phyloP scores from a whole-genome alignment of 2,888 invertebrate genomes.

The Cantharis rustica region DNA sequence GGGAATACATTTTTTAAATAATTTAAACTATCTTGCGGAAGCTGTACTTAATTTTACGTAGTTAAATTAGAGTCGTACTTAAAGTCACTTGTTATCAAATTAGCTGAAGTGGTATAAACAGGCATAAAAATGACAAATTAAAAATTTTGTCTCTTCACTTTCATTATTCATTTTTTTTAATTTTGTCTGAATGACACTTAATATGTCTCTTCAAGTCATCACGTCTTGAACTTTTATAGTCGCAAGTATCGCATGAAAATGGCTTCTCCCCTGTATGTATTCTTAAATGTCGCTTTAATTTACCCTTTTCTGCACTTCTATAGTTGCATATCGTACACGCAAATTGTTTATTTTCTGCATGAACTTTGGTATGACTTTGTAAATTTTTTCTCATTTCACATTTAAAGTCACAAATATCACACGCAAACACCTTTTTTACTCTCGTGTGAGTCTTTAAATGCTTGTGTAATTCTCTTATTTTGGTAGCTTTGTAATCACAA shows the following conservation, averaged over 20 bases:
- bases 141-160: neutral
- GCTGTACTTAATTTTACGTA: too few species aligned
- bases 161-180: neutral
- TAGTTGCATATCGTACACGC: neutral
- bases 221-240: neutral
- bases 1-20: too few species aligned
- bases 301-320: neutral
- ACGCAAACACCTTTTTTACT: neutral
- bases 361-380: neutral
- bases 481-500: neutral
- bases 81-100: too few species aligned
- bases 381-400: neutral
- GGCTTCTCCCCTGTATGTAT: neutral
- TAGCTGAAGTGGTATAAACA: too few species aligned
- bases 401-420: neutral
- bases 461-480: neutral
- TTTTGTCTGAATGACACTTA: neutral
- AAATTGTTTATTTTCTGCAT: neutral
- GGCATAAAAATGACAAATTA: too few species aligned
- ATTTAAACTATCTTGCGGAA: too few species aligned
- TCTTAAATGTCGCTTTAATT: neutral
- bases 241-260: neutral
- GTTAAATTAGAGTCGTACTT: too few species aligned
- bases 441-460: neutral
- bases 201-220: neutral